phyloP scores from a whole-genome alignment of 2,888 invertebrate species.

The Cantharis flavilabris region DNA sequence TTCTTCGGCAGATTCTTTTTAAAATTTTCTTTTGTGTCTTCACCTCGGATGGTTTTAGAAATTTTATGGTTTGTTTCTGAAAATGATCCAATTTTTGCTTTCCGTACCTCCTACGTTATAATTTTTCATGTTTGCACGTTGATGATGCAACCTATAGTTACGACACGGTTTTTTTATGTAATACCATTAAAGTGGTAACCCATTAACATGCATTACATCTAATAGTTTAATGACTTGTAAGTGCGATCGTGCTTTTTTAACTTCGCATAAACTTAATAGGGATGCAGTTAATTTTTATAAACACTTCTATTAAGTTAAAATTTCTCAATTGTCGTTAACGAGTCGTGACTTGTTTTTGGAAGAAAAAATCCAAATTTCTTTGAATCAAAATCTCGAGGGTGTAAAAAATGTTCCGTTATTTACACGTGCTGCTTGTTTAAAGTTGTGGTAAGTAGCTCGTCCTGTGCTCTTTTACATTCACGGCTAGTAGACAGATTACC shows the following conservation, averaged over 20 bases:
- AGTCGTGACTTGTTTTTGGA: background rate
- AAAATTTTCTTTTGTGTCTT: no score
- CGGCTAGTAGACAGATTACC: constrained; percentile 20
- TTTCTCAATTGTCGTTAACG: background rate
- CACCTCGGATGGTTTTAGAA: no score
- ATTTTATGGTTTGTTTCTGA: background rate
- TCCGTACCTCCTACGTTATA: background rate
- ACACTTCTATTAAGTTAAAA: background rate
- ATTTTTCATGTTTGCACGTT: background rate
- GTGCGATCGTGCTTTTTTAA: constrained; percentile 6
- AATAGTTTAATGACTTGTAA: constrained; percentile 15
- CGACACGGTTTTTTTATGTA: background rate
- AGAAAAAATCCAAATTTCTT: background rate
- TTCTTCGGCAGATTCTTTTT: no score
- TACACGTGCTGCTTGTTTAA: constrained; percentile 22
- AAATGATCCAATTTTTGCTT: background rate
- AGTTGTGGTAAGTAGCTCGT: constrained; percentile 12
- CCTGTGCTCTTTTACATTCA: constrained; percentile 16
- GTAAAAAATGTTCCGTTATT: constrained; percentile 11
- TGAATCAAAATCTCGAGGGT: background rate
- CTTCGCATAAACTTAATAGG: constrained; percentile 11
- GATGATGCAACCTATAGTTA: background rate
- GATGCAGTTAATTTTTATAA: constrained; percentile 13
- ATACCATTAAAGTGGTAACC: constrained; percentile 3
- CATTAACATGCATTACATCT: constrained; percentile 14